phyloP scores from a whole-genome alignment of 2,797 vertebrate species.

The Sylvia borin region DNA sequence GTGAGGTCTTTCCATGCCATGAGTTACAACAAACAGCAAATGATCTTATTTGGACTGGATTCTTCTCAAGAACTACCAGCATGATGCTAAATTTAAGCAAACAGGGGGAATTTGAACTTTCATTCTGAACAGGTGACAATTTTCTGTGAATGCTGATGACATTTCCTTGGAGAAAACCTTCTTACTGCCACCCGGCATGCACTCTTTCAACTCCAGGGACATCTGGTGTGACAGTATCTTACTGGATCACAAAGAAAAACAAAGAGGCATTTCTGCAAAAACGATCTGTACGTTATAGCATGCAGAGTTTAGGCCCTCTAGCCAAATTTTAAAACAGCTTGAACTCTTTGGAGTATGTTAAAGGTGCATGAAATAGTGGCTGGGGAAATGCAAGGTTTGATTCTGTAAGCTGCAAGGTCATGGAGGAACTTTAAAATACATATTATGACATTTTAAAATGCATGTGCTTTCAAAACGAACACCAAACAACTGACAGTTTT shows the following conservation, averaged over 20 bases:
- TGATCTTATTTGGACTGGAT: background rate
- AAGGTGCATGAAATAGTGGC: background rate
- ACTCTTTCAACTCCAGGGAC: background rate
- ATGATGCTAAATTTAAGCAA: background rate
- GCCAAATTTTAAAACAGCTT: background rate
- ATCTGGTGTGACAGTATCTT: background rate
- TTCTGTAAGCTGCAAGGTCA: background rate
- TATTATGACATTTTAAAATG: background rate
- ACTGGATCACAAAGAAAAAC: background rate
- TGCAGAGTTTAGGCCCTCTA: background rate
- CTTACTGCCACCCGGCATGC: background rate
- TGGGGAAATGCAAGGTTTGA: background rate
- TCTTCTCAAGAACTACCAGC: background rate
- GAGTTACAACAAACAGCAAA: background rate
- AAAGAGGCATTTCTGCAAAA: background rate
- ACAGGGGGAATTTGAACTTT: constrained; percentile 23
- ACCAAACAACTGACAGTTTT: background rate
- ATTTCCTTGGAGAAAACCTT: constrained; percentile 6
- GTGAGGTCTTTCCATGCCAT: background rate
- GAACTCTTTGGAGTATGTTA: background rate
- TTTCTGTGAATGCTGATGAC: constrained; percentile 41
- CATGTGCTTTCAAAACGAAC: background rate
- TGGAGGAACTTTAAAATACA: background rate
- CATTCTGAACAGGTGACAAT: constrained; percentile 35
- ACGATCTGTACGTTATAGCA: fast-evolving